Conservation (phyloP, 2,888 invertebrate genomes). For the Vannuccia rotundouncinata region DNA sequence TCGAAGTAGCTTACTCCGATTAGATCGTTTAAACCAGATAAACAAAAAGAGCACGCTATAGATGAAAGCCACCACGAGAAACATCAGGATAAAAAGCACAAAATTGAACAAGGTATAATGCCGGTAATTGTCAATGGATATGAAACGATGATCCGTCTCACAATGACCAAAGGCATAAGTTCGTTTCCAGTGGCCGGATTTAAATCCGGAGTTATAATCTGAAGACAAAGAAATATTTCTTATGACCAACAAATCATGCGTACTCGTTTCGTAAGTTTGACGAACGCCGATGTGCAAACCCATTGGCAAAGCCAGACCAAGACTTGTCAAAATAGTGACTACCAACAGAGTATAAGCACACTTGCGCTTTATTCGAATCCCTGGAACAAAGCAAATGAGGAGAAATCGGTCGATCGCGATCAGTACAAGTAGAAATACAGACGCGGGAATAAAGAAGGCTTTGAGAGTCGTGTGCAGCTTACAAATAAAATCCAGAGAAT, state of each 20-base stretch:
- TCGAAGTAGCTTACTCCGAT: neutral
- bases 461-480: slow-evolving; percentile 44
- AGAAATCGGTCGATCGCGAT: slow-evolving; percentile 48
- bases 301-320: slow-evolving; percentile 44
- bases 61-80: neutral
- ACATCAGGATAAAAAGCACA: neutral
- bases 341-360: slow-evolving; percentile 42
- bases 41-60: neutral
- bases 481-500: slow-evolving; percentile 44
- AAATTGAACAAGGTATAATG: neutral
- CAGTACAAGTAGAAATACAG: slow-evolving; percentile 45
- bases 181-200: neutral
- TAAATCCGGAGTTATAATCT: no score
- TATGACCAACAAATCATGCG: neutral
- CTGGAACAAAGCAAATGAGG: slow-evolving; percentile 44
- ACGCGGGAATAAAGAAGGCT: slow-evolving; percentile 44
- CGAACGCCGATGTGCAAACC: slow-evolving; percentile 43
- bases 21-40: neutral
- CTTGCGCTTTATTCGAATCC: slow-evolving; percentile 39
- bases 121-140: neutral
- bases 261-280: neutral
- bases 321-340: slow-evolving; percentile 41
- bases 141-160: neutral
- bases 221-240: neutral
- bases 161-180: neutral